Conservation (phyloP, 2,113 vertebrate genomes). For the Arenaria interpres region DNA sequence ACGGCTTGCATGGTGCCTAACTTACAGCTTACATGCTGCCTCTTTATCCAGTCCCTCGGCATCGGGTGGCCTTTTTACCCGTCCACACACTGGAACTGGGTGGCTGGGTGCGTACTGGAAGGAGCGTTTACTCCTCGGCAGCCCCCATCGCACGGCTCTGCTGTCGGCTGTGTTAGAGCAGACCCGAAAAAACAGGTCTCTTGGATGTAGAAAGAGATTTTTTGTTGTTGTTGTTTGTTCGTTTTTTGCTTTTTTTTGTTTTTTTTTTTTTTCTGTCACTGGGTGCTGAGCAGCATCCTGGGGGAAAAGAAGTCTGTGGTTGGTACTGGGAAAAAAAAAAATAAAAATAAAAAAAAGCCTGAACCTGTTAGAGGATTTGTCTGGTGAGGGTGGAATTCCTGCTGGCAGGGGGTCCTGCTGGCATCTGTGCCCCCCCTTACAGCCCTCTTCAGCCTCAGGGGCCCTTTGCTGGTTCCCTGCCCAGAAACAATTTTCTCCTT, state of each 20-base stretch:
- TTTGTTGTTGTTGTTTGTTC: not conserved
- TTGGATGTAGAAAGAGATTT: not conserved
- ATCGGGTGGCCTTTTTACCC: not conserved
- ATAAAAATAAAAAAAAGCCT: not conserved
- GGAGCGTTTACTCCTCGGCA: not conserved
- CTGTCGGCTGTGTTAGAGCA: not conserved
- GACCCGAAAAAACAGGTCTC: not conserved
- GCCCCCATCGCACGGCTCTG: rapidly evolving
- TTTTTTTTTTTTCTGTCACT: not conserved
- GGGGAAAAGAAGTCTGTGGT: not conserved
- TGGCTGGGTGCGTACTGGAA: not conserved
- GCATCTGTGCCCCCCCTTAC: not conserved
- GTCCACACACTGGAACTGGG: not conserved
- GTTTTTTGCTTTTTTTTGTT: not conserved
- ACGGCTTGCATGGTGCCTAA: not conserved
- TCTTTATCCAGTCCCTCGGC: not conserved
- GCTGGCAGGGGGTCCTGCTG: not conserved
- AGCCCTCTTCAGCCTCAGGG: not conserved
- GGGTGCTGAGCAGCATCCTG: not conserved
- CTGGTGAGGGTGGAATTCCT: not conserved
- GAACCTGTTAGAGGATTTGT: not conserved
- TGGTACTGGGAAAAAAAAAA: not conserved
- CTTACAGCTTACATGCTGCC: not conserved
- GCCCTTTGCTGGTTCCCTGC: not conserved
- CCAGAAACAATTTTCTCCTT: not conserved